Conservation (phyloP, 2,113 vertebrate species). For the Procavia capensis region DNA sequence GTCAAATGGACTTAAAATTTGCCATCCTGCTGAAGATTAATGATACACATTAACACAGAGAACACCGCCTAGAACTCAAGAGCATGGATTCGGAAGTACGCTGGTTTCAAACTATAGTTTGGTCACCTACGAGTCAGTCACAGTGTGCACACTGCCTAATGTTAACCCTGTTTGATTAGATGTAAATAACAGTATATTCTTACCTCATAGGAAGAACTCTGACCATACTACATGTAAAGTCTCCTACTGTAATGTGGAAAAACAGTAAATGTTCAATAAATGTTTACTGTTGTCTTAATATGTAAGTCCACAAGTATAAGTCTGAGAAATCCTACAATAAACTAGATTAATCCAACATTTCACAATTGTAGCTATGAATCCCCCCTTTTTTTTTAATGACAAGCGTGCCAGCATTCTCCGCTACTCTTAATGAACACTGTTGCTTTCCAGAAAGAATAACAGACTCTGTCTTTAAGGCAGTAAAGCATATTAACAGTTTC, state of each 20-base stretch:
- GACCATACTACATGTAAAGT: background rate
- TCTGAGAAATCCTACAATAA: background rate
- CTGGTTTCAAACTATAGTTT: background rate
- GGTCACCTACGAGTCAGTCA: background rate
- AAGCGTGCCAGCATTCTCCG: background rate
- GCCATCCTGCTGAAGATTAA: background rate
- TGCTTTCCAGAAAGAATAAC: conserved; percentile 34
- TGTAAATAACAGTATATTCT: background rate
- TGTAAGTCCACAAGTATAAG: background rate
- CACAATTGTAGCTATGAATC: background rate
- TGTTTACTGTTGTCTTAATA: background rate
- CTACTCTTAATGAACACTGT: background rate
- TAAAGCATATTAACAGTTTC: background rate
- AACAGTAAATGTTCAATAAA: background rate
- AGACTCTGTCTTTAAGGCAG: background rate
- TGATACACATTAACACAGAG: background rate
- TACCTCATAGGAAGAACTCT: background rate
- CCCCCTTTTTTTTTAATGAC: background rate
- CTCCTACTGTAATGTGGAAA: background rate
- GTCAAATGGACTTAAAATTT: too few relatives aligned
- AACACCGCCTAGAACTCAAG: background rate
- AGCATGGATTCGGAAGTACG: background rate
- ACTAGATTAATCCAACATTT: background rate
- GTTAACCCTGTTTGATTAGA: background rate
- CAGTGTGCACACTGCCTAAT: background rate